Conservation (phyloP, 2,888 invertebrate species). For the Abrostola triplasia region DNA sequence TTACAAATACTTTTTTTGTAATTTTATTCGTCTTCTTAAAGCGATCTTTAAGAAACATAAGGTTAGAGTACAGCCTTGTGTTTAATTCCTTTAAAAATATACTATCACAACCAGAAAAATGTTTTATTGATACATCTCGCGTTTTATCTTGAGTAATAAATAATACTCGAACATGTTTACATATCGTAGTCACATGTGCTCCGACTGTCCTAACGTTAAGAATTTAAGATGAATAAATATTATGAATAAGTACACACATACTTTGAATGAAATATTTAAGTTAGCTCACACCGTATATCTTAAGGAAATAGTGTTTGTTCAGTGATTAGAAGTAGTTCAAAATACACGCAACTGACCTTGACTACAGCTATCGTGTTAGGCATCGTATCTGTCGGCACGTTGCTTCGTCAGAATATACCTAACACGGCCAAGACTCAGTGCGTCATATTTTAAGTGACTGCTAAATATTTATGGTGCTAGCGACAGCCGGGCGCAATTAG, state of each 20-base stretch:
- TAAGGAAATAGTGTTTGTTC: neutral
- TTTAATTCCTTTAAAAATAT: too few relatives aligned
- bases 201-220: slow-evolving; percentile 29
- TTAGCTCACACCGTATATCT: too few relatives aligned
- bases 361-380: slow-evolving; percentile 12
- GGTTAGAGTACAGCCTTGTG: too few relatives aligned
- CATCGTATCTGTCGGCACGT: slow-evolving; percentile 30
- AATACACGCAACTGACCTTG: neutral
- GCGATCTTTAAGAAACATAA: too few relatives aligned
- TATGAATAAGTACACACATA: too few relatives aligned
- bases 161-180: slow-evolving; percentile 43
- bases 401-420: slow-evolving; percentile 14
- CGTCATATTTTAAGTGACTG: slow-evolving; percentile 52
- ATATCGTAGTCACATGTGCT: slow-evolving; percentile 41
- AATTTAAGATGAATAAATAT: slow-evolving; percentile 6
- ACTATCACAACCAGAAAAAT: neutral
- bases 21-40: too few relatives aligned
- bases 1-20: too few relatives aligned
- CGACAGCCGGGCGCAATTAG: slow-evolving; percentile 60
- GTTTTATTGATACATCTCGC: neutral
- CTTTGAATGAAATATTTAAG: too few relatives aligned
- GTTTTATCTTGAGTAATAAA: slow-evolving; percentile 43
- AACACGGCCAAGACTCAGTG: slow-evolving; percentile 31
- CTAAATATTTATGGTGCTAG: slow-evolving; percentile 59
- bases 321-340: slow-evolving; percentile 6